Base-by-base conservation (phyloP, 2,888 invertebrate species). In the Trichopoda pennipes region DNA sequence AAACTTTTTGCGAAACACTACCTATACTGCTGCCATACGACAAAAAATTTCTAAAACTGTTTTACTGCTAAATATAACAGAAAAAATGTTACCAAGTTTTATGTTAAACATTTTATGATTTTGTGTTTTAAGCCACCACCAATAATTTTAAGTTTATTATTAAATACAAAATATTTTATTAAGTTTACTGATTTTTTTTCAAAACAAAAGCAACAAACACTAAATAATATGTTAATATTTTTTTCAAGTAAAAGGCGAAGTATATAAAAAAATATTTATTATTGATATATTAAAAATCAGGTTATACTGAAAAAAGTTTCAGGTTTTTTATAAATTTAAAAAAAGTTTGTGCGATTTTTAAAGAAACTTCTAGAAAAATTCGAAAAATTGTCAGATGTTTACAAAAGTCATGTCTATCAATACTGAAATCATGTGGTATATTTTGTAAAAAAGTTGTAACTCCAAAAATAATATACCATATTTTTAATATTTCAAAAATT, bases 91-190 rank as follows among this genome's bases (percentile, higher is more conserved):
- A 82, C 68, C 82, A 82, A 63, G 72, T 82, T 72, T 82, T 82
- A 75, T 76, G 82, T 82, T 82, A n/a, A 63, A 53, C 19, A 75
- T 12, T 70, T 76, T 79, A 70, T 82, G 19, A 66, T 82, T 82
- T 51, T 7, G 3, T 76, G 63, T 47, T 49, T 61, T 12, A 58
- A 75, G 32, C 63, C 83, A 82, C 55, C 83, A 69, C 80, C 81
- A 85, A 83, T 68, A 63, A 81, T 55, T 86, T 86, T 85, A 86
- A 85, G 86, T 86, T 16, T 72, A 85, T 69, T 80, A 32, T 82
- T 83, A 84, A 85, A 86, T 83, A 79, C 84, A 83, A 84, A 82
- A 66, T 81, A 44, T 85, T 85, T 68, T 82, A 56, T 77, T 85
- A 56, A 73, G 75, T 86, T 85, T 38, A 58, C n/a, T 38, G 75